phyloP scores from a whole-genome alignment of 2,113 vertebrate species.

The Scophthalmus maximus region DNA sequence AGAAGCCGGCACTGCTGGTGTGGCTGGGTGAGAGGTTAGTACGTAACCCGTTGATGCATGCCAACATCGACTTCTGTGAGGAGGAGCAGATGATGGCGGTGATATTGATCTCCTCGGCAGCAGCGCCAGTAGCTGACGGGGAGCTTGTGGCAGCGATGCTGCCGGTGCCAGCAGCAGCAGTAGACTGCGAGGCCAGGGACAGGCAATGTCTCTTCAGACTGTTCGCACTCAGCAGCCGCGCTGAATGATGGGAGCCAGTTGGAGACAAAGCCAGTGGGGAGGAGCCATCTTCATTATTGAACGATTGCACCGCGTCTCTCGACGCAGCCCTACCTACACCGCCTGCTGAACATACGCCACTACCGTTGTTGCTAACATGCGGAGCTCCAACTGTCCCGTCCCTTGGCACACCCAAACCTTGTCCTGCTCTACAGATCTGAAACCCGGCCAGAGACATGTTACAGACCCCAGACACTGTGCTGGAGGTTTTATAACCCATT shows the following conservation, averaged over 20 bases:
- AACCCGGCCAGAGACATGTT: conserved; percentile 75
- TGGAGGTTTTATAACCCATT: conserved; percentile 83
- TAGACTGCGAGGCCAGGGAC: conserved; percentile 82
- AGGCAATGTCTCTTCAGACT: conserved; percentile 88
- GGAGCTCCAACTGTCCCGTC: conserved; percentile 45
- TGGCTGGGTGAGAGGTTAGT: conserved; percentile 83
- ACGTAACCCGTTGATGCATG: conserved; percentile 88
- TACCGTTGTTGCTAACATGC: conserved; percentile 43
- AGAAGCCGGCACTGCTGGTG: conserved; percentile 80
- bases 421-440: conserved; percentile 56
- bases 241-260: conserved; percentile 85
- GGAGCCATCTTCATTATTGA: conserved; percentile 93
- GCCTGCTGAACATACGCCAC: conserved; percentile 36
- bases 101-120: conserved; percentile 86
- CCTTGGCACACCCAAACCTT: conserved; percentile 69
- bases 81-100: conserved; percentile 88
- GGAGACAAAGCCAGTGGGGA: conserved; percentile 87
- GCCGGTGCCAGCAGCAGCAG: conserved; percentile 55
- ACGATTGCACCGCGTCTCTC: conserved; percentile 85
- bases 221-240: conserved; percentile 85
- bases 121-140: conserved; percentile 69
- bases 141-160: conserved; percentile 65
- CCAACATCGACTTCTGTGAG: conserved; percentile 90
- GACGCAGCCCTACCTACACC: conserved; percentile 81
- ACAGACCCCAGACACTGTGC: conserved; percentile 63